phyloP scores from a whole-genome alignment of 2,888 invertebrate genomes.

The Carpatolechia fugitivella region DNA sequence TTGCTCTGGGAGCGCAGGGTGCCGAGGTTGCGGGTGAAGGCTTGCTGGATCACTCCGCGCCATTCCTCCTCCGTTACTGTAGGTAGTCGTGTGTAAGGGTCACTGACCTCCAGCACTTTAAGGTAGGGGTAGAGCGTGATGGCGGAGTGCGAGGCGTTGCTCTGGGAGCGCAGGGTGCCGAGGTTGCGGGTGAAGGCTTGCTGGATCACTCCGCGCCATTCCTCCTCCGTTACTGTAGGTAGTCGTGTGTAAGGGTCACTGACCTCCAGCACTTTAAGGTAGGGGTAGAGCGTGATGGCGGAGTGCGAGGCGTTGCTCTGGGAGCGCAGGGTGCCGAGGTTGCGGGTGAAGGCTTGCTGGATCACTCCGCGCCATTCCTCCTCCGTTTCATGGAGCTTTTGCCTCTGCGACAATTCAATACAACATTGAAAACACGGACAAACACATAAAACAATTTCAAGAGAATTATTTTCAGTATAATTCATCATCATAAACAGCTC shows the following conservation, averaged over 20 bases:
- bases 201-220: conserved; percentile 47
- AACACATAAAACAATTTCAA: too few relatives aligned
- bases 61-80: too few relatives aligned
- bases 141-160: conserved; percentile 73
- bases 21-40: too few relatives aligned
- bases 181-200: conserved; percentile 85
- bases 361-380: conserved; percentile 83
- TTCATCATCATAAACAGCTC: too few relatives aligned
- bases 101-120: conserved; percentile 77
- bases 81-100: too few relatives aligned
- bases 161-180: conserved; percentile 80
- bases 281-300: conserved; percentile 84
- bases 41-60: too few relatives aligned
- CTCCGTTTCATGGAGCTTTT: conserved; percentile 81
- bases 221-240: conserved; percentile 78
- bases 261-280: conserved; percentile 81
- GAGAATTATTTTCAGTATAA: too few relatives aligned
- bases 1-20: too few relatives aligned
- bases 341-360: conserved; percentile 82
- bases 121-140: conserved; percentile 86
- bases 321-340: conserved; percentile 82
- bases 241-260: too few relatives aligned
- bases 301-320: conserved; percentile 77
- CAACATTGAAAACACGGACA: not conserved
- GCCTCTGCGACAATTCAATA: conserved; percentile 66